Base-by-base conservation (phyloP, 2,888 invertebrate species). In the Hirtodrosophila cameraria region DNA sequence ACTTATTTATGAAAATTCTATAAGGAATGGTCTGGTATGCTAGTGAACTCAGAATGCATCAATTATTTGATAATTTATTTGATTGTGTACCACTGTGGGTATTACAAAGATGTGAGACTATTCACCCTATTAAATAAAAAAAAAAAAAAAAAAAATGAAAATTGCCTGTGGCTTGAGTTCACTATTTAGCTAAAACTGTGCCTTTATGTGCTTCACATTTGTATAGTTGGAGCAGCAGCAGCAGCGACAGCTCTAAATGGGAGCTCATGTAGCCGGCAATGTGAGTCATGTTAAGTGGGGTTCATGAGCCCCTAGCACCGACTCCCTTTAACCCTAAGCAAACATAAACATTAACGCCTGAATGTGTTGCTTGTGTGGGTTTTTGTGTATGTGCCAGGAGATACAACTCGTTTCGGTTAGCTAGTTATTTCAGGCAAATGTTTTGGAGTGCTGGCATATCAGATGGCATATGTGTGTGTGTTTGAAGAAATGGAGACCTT, bases 201-300 rank as follows among this genome's bases (percentile, higher is more conserved):
- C 58, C 58, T 59, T 68, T 16, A 15, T 63, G 55, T 43, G 64
- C 68, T 45, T 36, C 30, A 23, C 46, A 36, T 62, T 42, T 39
- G 28, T 18, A n/a, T n/a, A 15, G 11, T 6, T n/a, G n/a, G 13
- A 2, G n/a, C 18, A 16, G 11, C 36, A 23, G 35, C 61, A 25
- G 27, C 18, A 7, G 20, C 27, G 25, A 23, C 35, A 31, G 46
- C 35, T 54, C 52, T 61, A 69, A 76, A 65, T 76, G 81, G 77
- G 57, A 39, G 49, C 62, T 58, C 73, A 25, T 45, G 48, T 42
- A 18, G 53, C 50, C 57, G 31, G 45, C 43, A 57, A 50, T 73
- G 55, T 35, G 55, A 66, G 46, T 53, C 73, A 43, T 70, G 66
- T 66, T 76, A 83, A 82, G 83, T 77, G 75, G 82, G 85, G 85